Evolutionary conservation across 2,888 invertebrate genomes (phyloP).

Genomic region (Parapristionchus giblindavisi): DNA sequence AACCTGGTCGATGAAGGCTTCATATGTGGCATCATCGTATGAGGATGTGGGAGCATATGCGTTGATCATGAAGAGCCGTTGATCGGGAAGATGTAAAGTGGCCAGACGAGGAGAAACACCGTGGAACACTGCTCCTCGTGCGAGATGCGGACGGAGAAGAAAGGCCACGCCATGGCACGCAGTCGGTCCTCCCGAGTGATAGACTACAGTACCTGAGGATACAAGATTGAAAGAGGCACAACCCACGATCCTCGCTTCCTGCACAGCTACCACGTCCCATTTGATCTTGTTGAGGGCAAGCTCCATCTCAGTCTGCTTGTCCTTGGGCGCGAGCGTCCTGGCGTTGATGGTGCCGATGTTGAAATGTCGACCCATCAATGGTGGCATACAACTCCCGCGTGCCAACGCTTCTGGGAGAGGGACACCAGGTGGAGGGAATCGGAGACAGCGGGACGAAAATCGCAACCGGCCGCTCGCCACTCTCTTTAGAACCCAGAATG

Average conservation of each 20-base stretch:
- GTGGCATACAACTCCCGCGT: too few species aligned
- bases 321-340: too few species aligned
- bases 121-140: not conserved
- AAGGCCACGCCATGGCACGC: not conserved
- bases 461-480: too few species aligned
- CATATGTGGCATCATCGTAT: not conserved
- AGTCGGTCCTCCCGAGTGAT: not conserved
- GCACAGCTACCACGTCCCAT: too few species aligned
- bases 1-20: conserved; percentile 2
- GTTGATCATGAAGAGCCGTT: not conserved
- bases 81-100: not conserved
- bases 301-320: too few species aligned
- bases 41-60: not conserved
- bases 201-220: not conserved
- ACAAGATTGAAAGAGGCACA: not conserved
- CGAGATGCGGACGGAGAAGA: conserved; percentile 6
- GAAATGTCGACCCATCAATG: too few species aligned
- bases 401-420: too few species aligned
- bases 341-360: too few species aligned
- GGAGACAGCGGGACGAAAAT: too few species aligned
- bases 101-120: conserved; percentile 5
- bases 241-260: not conserved
- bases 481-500: too few species aligned
- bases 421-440: too few species aligned
- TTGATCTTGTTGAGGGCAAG: too few species aligned